Base-by-base conservation (phyloP, 2,797 vertebrate species). In the Typhlichthys subterraneus region DNA sequence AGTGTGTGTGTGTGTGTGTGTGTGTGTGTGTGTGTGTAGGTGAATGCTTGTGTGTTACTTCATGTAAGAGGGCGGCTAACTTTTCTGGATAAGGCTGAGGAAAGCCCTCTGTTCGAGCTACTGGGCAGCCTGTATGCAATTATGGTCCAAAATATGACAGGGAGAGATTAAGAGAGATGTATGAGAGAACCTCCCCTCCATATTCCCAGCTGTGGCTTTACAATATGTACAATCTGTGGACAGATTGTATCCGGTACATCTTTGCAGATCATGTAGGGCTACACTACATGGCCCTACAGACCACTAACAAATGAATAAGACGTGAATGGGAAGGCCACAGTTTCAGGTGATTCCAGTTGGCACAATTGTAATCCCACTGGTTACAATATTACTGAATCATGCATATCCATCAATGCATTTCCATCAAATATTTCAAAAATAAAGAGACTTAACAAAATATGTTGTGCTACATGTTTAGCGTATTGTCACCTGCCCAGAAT, bases 91-190 rank as follows among this genome's bases (percentile, higher is more conserved):
- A 54, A 2, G 70, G 56, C 69, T 56, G 74, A 81, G 83, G 85
- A 84, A 86, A 79, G 65, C 78, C 75, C 77, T 87, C 69, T 75
- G 47, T 13, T 29, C 23, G 15, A 29, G 72, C 80, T 79, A 70
- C 81, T 70, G 73, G 69, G 73, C 4, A 2, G 80, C 61, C 78
- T 87, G 83, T 67, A 82, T 82, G 76, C 74, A 86, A 87, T 87
- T 87, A 87, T 75, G 83, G 70, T 76, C 64, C 73, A 85, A 81
- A 75, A 79, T 70, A 50, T 61, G 67, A 56, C 69, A 38, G 65
- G 49, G 52, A 59, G 58, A 51, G 57, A 42, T 51, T 53, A 68
- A 58, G 67, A 57, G 57, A 67, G 60, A 67, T 38, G 33, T 38
- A 38, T 38, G 53, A 48, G n/a, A 64, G 53, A 57, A 65, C 29